phyloP scores from a whole-genome alignment of 2,888 invertebrate species.

The Beris morrisii region DNA sequence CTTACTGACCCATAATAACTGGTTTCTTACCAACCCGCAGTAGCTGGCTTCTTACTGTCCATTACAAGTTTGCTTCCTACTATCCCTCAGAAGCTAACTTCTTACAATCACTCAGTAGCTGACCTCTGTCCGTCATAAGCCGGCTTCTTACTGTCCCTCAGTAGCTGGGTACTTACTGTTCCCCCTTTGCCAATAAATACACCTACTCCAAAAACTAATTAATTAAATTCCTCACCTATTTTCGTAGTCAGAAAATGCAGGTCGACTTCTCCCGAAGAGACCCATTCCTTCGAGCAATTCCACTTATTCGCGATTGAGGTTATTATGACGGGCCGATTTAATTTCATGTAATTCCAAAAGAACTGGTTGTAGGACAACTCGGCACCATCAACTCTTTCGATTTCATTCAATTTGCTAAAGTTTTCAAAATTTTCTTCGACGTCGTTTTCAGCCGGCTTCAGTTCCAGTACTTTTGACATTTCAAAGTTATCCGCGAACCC shows the following conservation, averaged over 20 bases:
- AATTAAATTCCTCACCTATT: slow-evolving; percentile 3
- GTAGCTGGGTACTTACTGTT: no score
- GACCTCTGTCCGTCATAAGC: no score
- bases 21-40: no score
- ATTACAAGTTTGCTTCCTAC: no score
- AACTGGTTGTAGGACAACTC: slow-evolving; percentile 61
- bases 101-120: no score
- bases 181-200: no score
- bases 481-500: not conserved
- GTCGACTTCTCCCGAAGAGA: slow-evolving; percentile 41
- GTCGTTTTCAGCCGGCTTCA: not conserved
- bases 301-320: slow-evolving; percentile 65
- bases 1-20: no score
- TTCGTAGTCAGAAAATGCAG: not conserved
- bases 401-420: slow-evolving; percentile 6
- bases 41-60: no score
- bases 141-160: no score
- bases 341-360: slow-evolving; percentile 60
- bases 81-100: no score
- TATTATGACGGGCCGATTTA: slow-evolving; percentile 71
- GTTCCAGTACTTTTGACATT: slow-evolving; percentile 15
- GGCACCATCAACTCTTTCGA: not conserved
- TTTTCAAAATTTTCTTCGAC: not conserved
- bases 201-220: no score
- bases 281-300: slow-evolving; percentile 68